These are phyloP conservation scores for Patiria pectinifera DNA, from an alignment of 53 echinoderm and acorn worm species.

Conservation along the genomic window DNA sequence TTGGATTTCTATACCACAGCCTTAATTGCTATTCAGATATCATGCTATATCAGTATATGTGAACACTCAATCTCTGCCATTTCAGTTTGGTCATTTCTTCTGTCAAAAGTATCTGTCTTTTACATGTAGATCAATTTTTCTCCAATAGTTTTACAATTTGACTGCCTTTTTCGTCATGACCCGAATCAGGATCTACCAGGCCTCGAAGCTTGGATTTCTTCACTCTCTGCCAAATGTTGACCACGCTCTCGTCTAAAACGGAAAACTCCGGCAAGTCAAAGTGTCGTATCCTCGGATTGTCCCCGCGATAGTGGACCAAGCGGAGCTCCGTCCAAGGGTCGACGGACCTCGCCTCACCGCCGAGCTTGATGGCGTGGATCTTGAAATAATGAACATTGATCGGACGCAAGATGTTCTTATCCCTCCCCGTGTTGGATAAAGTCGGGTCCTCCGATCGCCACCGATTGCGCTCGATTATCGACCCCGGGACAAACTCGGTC, in stretches of 20 bases:
- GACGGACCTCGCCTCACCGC: constrained; percentile 68
- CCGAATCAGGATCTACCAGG: background rate
- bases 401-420: constrained; percentile 85
- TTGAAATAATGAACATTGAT: constrained; percentile 87
- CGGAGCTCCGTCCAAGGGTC: constrained; percentile 79
- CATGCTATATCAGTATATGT: too few species aligned
- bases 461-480: constrained; percentile 74
- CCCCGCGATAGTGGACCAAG: constrained; percentile 81
- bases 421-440: constrained; percentile 69
- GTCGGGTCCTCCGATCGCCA: constrained; percentile 79
- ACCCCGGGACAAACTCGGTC: constrained; percentile 34
- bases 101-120: too few species aligned
- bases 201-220: background rate
- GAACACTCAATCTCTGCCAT: too few species aligned
- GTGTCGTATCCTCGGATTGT: constrained; percentile 59
- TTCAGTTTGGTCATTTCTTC: too few species aligned
- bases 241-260: constrained; percentile 54
- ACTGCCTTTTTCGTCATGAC: too few species aligned
- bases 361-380: constrained; percentile 84
- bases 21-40: too few species aligned
- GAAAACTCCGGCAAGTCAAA: constrained; percentile 48
- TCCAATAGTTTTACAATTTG: too few species aligned
- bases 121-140: too few species aligned
- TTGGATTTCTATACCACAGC: too few species aligned
- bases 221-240: constrained; percentile 5